Evolutionary conservation across 1,140 invertebrate species (phyloP).

Genomic region (Drosophila lacteicornis): DNA sequence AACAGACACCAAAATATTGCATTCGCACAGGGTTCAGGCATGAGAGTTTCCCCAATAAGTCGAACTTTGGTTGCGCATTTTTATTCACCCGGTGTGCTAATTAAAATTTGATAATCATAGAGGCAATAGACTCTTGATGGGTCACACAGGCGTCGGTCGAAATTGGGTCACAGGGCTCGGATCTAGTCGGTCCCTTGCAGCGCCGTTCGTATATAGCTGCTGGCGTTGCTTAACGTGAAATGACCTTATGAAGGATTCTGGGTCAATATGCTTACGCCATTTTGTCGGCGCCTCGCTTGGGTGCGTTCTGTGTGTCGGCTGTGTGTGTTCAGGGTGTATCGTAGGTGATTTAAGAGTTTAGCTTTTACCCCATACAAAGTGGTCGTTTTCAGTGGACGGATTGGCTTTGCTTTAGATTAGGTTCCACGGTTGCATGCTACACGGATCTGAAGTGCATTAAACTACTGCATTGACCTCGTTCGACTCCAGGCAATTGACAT

Average conservation of each 20-base stretch:
- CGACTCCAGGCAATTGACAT: slow-evolving; percentile 46
- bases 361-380: slow-evolving; percentile 40
- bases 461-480: slow-evolving; percentile 61
- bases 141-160: slow-evolving; percentile 53
- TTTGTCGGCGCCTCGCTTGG: slow-evolving; percentile 46
- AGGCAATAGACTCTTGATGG: slow-evolving; percentile 11
- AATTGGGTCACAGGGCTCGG: slow-evolving; percentile 66
- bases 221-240: slow-evolving; percentile 36
- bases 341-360: slow-evolving; percentile 45
- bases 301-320: slow-evolving; percentile 22
- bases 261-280: slow-evolving; percentile 78
- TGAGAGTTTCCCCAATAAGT: not conserved
- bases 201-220: slow-evolving; percentile 8
- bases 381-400: slow-evolving; percentile 10
- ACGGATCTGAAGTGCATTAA: slow-evolving; percentile 47
- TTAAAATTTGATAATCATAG: slow-evolving; percentile 47
- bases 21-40: slow-evolving; percentile 4
- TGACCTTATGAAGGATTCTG: slow-evolving; percentile 82
- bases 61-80: slow-evolving; percentile 22
- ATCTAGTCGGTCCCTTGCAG: slow-evolving; percentile 15
- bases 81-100: slow-evolving; percentile 14
- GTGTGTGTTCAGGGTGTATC: slow-evolving; percentile 12
- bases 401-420: not conserved
- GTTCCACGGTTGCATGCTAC: slow-evolving; percentile 19
- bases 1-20: slow-evolving; percentile 16